Percentiles rank a stretch among this genome's conserved stretches.
phyloP scores from a whole-genome alignment of 2,113 vertebrate species.

The Isichthys henryi region DNA sequence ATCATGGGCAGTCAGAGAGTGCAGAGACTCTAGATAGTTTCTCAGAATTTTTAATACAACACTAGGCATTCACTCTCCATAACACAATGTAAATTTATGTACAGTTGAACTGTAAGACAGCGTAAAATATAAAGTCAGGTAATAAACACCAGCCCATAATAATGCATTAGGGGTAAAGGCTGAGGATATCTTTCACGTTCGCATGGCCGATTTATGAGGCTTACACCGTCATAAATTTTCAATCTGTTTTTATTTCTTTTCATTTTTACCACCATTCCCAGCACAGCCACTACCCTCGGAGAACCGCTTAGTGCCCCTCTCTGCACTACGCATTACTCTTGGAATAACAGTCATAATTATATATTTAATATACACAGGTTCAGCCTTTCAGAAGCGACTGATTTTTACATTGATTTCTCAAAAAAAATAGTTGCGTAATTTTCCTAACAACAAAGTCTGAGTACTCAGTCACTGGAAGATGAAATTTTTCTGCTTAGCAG shows the following conservation, averaged over 20 bases:
- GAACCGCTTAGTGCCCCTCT: neutral
- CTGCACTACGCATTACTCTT: neutral
- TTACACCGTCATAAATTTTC: conserved; percentile 50
- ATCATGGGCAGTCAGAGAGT: conserved; percentile 40
- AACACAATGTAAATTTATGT: conserved; percentile 58
- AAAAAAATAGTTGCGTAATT: neutral
- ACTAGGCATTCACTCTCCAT: conserved; percentile 32
- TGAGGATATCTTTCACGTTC: conserved; percentile 42
- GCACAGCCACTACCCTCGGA: neutral
- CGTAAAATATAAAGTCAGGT: conserved; percentile 29
- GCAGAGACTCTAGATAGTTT: conserved; percentile 35
- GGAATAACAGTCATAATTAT: neutral
- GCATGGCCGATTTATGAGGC: conserved; percentile 51
- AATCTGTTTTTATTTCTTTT: conserved; percentile 53
- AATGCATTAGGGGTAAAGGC: conserved; percentile 55
- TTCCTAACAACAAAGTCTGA: neutral
- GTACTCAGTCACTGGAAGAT: neutral
- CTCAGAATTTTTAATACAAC: conserved; percentile 30
- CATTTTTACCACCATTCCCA: conserved; percentile 21
- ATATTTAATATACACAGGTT: neutral
- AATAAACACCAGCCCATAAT: conserved; percentile 53
- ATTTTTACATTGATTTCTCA: neutral
- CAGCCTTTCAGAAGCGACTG: neutral
- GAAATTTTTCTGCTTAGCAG: neutral
- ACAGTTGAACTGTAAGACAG: conserved; percentile 51